Base-by-base conservation (phyloP, 1,140 invertebrate genomes). In the Kradibia gibbosae region DNA sequence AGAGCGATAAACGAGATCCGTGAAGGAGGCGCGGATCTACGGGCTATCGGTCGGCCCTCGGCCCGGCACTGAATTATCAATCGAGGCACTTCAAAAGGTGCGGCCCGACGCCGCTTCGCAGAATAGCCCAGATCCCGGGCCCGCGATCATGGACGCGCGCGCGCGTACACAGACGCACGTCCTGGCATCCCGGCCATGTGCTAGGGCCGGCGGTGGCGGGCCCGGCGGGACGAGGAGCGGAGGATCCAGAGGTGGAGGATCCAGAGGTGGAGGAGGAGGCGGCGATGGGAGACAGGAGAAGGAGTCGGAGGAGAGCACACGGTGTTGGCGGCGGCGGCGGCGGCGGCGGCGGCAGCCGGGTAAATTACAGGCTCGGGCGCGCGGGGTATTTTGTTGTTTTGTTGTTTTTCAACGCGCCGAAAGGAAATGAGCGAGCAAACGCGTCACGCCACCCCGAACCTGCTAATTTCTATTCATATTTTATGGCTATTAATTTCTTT, bases 401-500 rank as follows among this genome's bases (percentile, higher is more conserved):
- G 90, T 91, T 91, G 90, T 91, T 91, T 91, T 91, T 91, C 90
- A 91, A 91, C 90, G 90, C 90, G 90, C 90, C 90, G 90, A 91
- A 91, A 91, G 90, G 90, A 91, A 91, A 91, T 91, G 90, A 91
- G 90, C 90, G 90, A 91, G 90, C 90, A 90, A 91, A 91, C 90
- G 90, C 90, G 90, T 91, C 90, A 91, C 90, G 90, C 90, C 90
- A 91, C 89, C 90, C 90, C 90, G 90, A 91, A 91, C 90, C 90
- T 90, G 90, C 90, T 91, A 91, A 91, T 91, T 91, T 91, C 91
- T 91, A 91, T 91, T 91, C 91, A 91, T 91, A 91, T 91, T 91
- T 91, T 91, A 91, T 91, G 91, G 91, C 91, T 91, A 91, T 91
- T 91, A 91, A 91, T 91, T 91, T 91, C 91, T 91, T 89, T 91